Evolutionary conservation across 2,113 vertebrate species (phyloP).

Genomic region (Lepisosteus oculatus): DNA sequence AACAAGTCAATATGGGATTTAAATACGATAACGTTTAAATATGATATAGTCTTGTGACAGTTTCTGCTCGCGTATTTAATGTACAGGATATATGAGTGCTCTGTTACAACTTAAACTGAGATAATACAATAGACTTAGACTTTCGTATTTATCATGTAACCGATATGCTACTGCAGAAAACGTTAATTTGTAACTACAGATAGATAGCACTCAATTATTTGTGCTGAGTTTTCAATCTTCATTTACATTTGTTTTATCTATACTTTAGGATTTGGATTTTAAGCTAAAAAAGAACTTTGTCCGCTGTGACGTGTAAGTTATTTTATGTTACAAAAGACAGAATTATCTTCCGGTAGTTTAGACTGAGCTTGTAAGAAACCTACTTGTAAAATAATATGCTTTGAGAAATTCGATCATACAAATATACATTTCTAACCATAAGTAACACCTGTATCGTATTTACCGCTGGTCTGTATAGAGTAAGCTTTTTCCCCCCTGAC

Average conservation of each 20-base stretch:
- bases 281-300: not conserved
- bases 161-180: not conserved
- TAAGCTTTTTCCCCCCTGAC: not conserved
- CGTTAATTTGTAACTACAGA: slow-evolving; percentile 38
- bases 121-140: too few relatives aligned
- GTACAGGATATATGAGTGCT: too few relatives aligned
- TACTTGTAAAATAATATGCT: not conserved
- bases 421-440: not conserved
- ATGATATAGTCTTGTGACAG: too few relatives aligned
- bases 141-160: too few relatives aligned
- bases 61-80: too few relatives aligned
- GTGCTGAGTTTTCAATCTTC: not conserved
- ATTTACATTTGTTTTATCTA: not conserved
- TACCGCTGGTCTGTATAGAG: not conserved
- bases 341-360: too few relatives aligned
- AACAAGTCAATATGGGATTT: too few relatives aligned
- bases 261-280: not conserved
- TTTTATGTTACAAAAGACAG: too few relatives aligned
- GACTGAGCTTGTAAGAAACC: too few relatives aligned
- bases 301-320: too few relatives aligned
- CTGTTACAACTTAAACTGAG: too few relatives aligned
- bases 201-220: not conserved
- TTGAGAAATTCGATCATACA: not conserved
- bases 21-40: too few relatives aligned
- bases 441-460: not conserved